These are phyloP conservation scores for Lathamus discolor DNA, from an alignment of 2,113 vertebrate species.

Conservation along the genomic window DNA sequence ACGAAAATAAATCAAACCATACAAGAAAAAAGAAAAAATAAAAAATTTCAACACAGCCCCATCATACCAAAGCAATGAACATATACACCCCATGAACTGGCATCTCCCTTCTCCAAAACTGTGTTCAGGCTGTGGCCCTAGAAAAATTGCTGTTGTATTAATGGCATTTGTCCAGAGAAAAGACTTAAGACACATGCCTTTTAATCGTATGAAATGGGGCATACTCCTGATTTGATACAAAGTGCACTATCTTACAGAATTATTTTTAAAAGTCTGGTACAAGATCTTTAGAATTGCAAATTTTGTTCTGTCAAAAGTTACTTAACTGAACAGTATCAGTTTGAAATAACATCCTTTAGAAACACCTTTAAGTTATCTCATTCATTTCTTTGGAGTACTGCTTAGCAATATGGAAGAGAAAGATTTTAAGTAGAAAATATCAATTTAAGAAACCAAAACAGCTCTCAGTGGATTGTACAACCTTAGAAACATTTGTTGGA, in stretches of 20 bases:
- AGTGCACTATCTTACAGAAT: background rate
- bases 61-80: background rate
- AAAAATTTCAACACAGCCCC: background rate
- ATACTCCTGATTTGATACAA: background rate
- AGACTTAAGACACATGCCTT: background rate
- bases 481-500: background rate
- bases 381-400: background rate
- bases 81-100: fast-evolving
- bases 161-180: background rate
- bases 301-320: background rate
- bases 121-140: background rate
- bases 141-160: background rate
- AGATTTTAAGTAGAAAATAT: background rate
- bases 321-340: background rate
- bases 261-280: background rate
- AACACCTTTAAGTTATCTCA: background rate
- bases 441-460: background rate
- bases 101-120: background rate
- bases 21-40: background rate
- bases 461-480: background rate
- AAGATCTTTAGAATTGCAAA: background rate
- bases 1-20: background rate
- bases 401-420: background rate
- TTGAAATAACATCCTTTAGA: background rate
- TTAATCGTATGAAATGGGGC: background rate